phyloP scores from a whole-genome alignment of 2,113 vertebrate species.

The Campylomormyrus tamandua region DNA sequence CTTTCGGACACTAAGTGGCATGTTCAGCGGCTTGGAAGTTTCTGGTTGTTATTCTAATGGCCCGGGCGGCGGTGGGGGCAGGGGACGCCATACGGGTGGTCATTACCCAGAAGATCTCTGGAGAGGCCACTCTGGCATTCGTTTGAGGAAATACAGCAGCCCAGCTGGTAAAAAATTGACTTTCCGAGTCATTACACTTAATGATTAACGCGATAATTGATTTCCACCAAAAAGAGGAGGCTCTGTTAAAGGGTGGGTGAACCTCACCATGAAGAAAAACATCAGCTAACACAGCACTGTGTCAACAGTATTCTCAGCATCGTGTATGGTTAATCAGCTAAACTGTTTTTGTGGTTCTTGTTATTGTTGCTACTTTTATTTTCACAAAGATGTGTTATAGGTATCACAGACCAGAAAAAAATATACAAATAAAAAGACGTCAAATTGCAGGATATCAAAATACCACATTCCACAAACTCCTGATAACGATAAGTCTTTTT shows the following conservation, averaged over 20 bases:
- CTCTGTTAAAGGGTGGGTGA: background rate
- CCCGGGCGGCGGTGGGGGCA: background rate
- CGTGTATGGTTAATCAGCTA: background rate
- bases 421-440: slow-evolving; percentile 37
- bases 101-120: slow-evolving; percentile 43
- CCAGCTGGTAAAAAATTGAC: slow-evolving; percentile 34
- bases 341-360: background rate
- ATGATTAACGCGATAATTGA: slow-evolving; percentile 34
- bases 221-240: slow-evolving; percentile 34
- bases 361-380: background rate
- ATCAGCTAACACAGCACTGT: background rate
- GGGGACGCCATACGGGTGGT: slow-evolving; percentile 30
- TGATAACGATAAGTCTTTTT: slow-evolving; percentile 6
- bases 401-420: slow-evolving; percentile 5
- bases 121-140: slow-evolving; percentile 54
- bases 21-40: background rate
- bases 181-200: slow-evolving; percentile 43
- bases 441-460: slow-evolving; percentile 30
- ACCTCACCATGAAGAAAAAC: background rate
- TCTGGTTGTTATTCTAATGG: background rate
- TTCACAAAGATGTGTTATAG: background rate
- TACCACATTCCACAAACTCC: slow-evolving; percentile 26
- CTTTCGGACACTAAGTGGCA: background rate
- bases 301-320: background rate
- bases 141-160: slow-evolving; percentile 48